Base-by-base conservation (phyloP, 2,797 vertebrate species). In the Diceros bicornis region DNA sequence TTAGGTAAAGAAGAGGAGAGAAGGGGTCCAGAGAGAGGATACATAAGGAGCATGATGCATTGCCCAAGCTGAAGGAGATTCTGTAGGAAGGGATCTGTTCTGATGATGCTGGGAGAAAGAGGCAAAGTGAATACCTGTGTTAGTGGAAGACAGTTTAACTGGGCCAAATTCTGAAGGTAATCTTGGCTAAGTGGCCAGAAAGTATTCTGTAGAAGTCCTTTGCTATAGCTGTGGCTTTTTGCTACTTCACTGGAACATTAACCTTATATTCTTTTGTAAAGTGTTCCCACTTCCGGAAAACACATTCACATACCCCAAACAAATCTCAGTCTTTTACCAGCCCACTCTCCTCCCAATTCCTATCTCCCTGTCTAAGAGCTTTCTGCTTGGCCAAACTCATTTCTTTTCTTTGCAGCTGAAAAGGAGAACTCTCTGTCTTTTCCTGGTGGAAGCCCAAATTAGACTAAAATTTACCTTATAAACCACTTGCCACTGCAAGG, bases 331-430 rank as follows among this genome's bases (percentile, higher is more conserved):
- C 32, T 93, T 94, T 84, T 88, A 50, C 4, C 8, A 66, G 12
- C 32, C 47, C 13, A 16, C 47, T 29, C 18, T 93, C 17, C 52
- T 62, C 21, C 16, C 1, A 44, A 10, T 75, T 90, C 47, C 34
- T 59, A n/a, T 85, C 34, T 34, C 37, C 25, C 20, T 37, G 18
- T 59, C 6, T 66, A 47, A 89, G 50, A 52, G 23, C 7, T 77
- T 97, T 91, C 75, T 89, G 59, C 72, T 75, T 86, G 34, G 59
- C 52, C 77, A 95, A 95, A 91, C 23, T 85, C 37, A 74, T 37
- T 94, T 93, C 34, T 92, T 88, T 92, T n/a, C 81, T 91, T 89
- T 64, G 72, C 83, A 89, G 8, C 50, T 92, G 34, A 96, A 68
- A 90, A 88, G 20, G n/a, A 87, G 9, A 92, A 34, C 1, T 74